Evolutionary conservation across 2,888 invertebrate genomes (phyloP), one percentile per base, ranked within the genome.

Genomic region (Brachycybe producta): DNA sequence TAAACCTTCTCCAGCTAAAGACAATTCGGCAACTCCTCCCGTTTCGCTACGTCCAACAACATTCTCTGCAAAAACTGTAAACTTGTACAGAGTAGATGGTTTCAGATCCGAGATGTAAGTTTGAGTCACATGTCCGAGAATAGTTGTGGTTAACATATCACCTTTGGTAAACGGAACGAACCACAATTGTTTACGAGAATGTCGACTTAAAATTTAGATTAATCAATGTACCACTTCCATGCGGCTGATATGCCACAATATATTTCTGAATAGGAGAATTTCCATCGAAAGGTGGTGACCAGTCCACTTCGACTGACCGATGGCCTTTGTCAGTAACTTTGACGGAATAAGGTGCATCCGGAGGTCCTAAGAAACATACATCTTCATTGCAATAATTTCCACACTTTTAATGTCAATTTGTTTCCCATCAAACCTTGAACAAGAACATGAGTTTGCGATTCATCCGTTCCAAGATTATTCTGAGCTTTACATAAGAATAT

Each of bases 1-100:
- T 36, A 24, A 46, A 49, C 50, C 43, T 45, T 51, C 51, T n/a
- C 51, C 51, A 2, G 43, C 27, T 5, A 51, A 11, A 13, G 42
- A 21, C 2, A 51, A n/a, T 28, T 44, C 35, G 11, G 45, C 27
- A 2, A 30, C 13, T 15, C 45, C 51, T 5, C 17, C 36, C 3
- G 17, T 11, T 7, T 36, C 38, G 36, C 51, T 51, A 17, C 35
- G 7, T 13, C 51, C 51, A 26, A 45, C 5, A 13, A 13, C 28
- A 15, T 51, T 51, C 30, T 51, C 45, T 36, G 51, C 44, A 45
- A 24, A 44, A 2, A 51, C 28, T 2, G 45, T 26, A 24, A 51
- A 43, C 15, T 27, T 23, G 28, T 51, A 51, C 4, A 24, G 36
- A 1, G 44, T 26, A n/a, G 51, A 44, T 5, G 51, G 38, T 27